These are phyloP conservation scores for Suricata suricatta DNA, from an alignment of 2,113 vertebrate species.

Conservation along the genomic window DNA sequence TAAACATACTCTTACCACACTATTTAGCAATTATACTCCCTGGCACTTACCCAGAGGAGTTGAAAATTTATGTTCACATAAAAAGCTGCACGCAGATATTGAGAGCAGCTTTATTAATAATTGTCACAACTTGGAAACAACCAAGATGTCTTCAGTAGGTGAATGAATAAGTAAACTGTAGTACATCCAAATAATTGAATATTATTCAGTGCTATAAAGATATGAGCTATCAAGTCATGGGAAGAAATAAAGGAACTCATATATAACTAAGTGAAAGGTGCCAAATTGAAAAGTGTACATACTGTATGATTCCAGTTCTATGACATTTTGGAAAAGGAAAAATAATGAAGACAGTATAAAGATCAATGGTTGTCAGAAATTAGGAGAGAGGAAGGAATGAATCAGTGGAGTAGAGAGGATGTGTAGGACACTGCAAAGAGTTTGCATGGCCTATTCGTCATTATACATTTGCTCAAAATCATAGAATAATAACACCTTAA, in stretches of 20 bases:
- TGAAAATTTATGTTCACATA: not conserved
- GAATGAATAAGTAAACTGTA: not conserved
- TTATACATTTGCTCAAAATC: not conserved
- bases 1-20: not conserved
- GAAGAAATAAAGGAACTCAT: not conserved
- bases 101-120: not conserved
- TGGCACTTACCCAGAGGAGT: not conserved
- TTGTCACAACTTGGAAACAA: not conserved
- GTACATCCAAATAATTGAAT: not conserved
- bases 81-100: not conserved
- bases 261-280: not conserved
- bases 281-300: not conserved
- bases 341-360: not conserved
- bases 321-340: not conserved
- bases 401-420: not conserved
- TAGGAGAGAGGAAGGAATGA: not conserved
- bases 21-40: not conserved
- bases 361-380: not conserved
- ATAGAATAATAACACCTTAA: not conserved
- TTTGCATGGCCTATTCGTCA: not conserved
- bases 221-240: not conserved
- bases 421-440: not conserved
- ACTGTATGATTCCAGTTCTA: not conserved
- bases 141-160: not conserved
- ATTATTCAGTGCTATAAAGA: not conserved